Percentiles rank a stretch among this genome's conserved stretches.
Conservation (phyloP, 2,888 invertebrate genomes). For the Nemoura dubitans region DNA sequence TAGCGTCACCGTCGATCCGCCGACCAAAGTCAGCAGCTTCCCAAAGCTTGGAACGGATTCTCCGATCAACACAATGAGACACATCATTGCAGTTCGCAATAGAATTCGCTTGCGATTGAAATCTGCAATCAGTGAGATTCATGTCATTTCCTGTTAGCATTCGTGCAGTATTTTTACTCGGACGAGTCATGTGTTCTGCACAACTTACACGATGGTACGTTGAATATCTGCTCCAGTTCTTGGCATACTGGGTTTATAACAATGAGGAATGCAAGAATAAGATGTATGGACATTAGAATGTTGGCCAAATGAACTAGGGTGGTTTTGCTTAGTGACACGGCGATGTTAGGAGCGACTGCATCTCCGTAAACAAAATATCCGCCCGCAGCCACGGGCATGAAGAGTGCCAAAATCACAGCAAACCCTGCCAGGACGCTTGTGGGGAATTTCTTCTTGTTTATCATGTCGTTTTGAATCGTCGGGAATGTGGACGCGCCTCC, state of each 20-base stretch:
- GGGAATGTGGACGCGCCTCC: slow-evolving; percentile 81
- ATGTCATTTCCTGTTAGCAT: not conserved
- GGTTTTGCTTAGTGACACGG: slow-evolving; percentile 65
- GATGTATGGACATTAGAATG: slow-evolving; percentile 71
- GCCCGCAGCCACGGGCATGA: slow-evolving; percentile 68
- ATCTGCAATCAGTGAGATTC: slow-evolving; percentile 61
- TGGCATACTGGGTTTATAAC: slow-evolving; percentile 77
- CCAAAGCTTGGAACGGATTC: slow-evolving; percentile 76
- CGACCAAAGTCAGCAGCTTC: slow-evolving; percentile 73
- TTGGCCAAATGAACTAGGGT: slow-evolving; percentile 67
- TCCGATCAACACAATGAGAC: slow-evolving; percentile 70
- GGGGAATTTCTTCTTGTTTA: slow-evolving; percentile 71
- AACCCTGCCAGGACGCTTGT: slow-evolving; percentile 69
- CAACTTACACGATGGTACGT: slow-evolving; percentile 66
- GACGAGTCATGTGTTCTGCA: too few species aligned
- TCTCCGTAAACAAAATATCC: slow-evolving; percentile 74
- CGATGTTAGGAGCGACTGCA: slow-evolving; percentile 67
- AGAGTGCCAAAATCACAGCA: slow-evolving; percentile 66
- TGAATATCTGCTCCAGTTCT: slow-evolving; percentile 72
- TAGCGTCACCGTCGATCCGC: slow-evolving; percentile 75
- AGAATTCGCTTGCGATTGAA: slow-evolving; percentile 69
- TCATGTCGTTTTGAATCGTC: slow-evolving; percentile 82
- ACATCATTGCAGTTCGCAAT: slow-evolving; percentile 67
- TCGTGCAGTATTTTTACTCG: not conserved
- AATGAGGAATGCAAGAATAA: slow-evolving; percentile 73